Base-by-base conservation (phyloP, 1,140 invertebrate species). In the Zaprionus kolodkinae region DNA sequence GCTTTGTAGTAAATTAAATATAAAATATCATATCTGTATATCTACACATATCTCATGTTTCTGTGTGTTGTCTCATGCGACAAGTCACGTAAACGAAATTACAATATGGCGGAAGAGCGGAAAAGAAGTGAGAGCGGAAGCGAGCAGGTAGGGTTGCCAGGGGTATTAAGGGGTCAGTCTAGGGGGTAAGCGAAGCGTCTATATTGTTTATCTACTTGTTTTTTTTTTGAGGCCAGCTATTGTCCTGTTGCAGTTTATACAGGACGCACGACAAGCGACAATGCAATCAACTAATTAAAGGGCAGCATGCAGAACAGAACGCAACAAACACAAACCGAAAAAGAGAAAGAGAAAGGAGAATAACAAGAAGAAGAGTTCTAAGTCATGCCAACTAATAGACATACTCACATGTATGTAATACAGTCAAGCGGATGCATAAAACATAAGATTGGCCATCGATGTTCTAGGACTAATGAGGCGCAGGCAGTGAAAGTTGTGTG, bases 211-310 rank as follows among this genome's bases (percentile, higher is more conserved):
- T 36, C 11, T 52, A 1, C 15, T 57, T 55, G 21, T 33, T 30
- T 45, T 21, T 21, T 21, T 21, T 21, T n/a, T 52, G 63, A 69
- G 65, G 52, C 25, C 59, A 63, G 59, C 67, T 59, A 63, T 69
- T 74, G 61, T 55, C 61, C 60, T 55, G 61, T 60, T 68, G 38
- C 15, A 36, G 50, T n/a, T 45, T 21, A 21, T 21, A 56, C 71
- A 36, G 71, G 50, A 30, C 7, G 55, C 75, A 79, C 57, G 67
- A 71, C 72, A 74, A 74, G 76, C 40, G 68, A 74, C n/a, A n/a
- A 73, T 90, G 78, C 81, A 89, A 86, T 90, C 72, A 87, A 68
- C 84, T 89, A 88, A 88, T 84, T 84, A 86, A 89, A 76, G 66
- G 71, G 6, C 61, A 59, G 63, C 81, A 89, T 89, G 81, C 81